Percentiles rank a stretch among this genome's conserved stretches.
Conservation (phyloP, 2,888 invertebrate species). For the Megastigmus dorsalis region DNA sequence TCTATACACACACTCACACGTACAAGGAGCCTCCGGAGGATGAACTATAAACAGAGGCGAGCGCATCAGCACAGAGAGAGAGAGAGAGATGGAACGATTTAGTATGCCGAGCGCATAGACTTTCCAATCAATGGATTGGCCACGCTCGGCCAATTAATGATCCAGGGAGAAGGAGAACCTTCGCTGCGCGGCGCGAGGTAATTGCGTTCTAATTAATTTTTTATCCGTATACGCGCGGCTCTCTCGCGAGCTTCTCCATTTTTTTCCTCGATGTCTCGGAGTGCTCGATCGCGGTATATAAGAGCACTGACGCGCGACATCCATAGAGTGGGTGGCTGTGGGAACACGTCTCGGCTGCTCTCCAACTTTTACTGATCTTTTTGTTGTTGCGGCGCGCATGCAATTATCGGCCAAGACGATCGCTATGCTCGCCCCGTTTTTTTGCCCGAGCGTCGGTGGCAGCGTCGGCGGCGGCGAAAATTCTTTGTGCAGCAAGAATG, state of each 20-base stretch:
- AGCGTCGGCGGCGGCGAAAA: too few relatives aligned
- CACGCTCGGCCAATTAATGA: constrained; percentile 67
- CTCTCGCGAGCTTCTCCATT: neutral
- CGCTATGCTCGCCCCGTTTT: too few relatives aligned
- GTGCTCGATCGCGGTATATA: neutral
- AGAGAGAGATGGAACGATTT: constrained; percentile 32
- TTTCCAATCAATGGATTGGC: constrained; percentile 67
- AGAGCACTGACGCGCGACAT: neutral
- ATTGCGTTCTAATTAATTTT: constrained; percentile 71
- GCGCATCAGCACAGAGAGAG: neutral
- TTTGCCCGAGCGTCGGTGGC: too few relatives aligned
- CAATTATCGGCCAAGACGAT: constrained; percentile 15
- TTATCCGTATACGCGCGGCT: constrained; percentile 51
- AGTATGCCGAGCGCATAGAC: constrained; percentile 60
- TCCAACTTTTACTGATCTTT: constrained; percentile 24
- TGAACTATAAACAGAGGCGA: too few relatives aligned
- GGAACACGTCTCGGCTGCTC: neutral
- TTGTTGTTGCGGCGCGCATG: neutral
- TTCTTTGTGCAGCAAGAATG: too few relatives aligned
- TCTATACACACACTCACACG: too few relatives aligned
- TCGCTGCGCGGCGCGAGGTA: constrained; percentile 58
- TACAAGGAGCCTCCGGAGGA: too few relatives aligned
- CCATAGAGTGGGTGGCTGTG: constrained; percentile 44
- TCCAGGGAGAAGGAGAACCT: too few relatives aligned
- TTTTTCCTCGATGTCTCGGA: constrained; percentile 1